Evolutionary conservation across 92 coral and sea anemone species (phyloP).

Genomic region (Desmophyllum pertusum): DNA sequence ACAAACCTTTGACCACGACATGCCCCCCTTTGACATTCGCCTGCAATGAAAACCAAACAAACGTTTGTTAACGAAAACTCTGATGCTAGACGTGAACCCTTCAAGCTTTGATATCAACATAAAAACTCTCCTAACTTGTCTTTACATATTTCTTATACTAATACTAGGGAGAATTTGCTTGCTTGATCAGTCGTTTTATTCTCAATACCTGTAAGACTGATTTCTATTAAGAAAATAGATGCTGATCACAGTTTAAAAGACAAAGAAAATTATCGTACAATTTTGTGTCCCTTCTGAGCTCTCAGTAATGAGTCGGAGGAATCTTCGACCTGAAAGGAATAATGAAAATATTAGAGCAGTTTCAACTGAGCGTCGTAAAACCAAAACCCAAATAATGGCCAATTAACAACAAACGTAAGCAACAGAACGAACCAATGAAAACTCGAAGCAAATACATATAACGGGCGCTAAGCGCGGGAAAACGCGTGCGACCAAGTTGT

Average conservation of each 20-base stretch:
- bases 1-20: constrained; percentile 40
- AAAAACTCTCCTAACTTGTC: neutral
- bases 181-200: neutral
- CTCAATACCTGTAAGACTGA: neutral
- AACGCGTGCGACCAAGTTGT: too few species aligned
- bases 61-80: neutral
- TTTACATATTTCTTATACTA: neutral
- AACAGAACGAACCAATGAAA: too few species aligned
- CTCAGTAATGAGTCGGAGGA: constrained; percentile 21
- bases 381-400: too few species aligned
- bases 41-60: constrained; percentile 4
- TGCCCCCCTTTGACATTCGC: neutral
- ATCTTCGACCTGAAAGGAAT: constrained; percentile 14
- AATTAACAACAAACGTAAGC: too few species aligned
- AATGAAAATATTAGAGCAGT: neutral
- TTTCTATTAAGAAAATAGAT: neutral
- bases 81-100: too few species aligned
- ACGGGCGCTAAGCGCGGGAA: too few species aligned
- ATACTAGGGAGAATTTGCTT: neutral
- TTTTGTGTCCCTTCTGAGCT: constrained; percentile 41
- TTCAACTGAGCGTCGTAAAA: too few species aligned
- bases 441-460: too few species aligned
- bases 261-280: neutral
- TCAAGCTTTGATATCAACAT: neutral
- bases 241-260: neutral